Evolutionary conservation across 2,113 vertebrate genomes (phyloP).

Genomic region (Coptodon rendalli): DNA sequence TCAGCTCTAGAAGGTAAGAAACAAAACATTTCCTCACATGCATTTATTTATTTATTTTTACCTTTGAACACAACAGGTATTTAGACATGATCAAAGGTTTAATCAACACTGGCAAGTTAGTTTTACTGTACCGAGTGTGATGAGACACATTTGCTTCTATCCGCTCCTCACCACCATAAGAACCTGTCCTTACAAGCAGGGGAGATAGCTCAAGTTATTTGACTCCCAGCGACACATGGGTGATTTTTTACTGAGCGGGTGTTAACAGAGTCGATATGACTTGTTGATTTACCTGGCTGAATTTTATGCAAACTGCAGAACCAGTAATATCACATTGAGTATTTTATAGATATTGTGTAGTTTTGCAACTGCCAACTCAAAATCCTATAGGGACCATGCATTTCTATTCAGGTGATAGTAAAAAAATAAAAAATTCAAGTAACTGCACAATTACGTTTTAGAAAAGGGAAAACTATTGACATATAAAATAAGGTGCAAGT

Average conservation of each 20-base stretch:
- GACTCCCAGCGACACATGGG: neutral
- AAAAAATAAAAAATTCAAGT: neutral
- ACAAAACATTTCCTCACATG: neutral
- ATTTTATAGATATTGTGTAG: neutral
- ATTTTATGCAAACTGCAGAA: neutral
- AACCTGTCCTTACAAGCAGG: slow-evolving; percentile 26
- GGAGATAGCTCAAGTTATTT: neutral
- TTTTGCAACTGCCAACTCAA: neutral
- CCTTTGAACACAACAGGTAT: neutral
- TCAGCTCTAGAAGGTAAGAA: slow-evolving; percentile 48
- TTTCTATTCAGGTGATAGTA: neutral
- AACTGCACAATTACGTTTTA: neutral
- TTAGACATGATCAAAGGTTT: neutral
- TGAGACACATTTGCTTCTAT: neutral
- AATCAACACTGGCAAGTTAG: neutral
- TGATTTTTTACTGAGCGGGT: neutral
- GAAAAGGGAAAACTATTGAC: neutral
- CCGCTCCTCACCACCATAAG: neutral
- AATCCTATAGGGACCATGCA: neutral
- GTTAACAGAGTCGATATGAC: neutral
- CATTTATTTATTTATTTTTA: neutral
- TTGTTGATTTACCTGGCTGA: neutral
- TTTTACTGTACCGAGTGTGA: neutral
- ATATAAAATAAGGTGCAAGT: neutral
- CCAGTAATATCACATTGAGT: neutral